phyloP scores from a whole-genome alignment of 2,888 invertebrate species.

The Lithophane semibrunnea region DNA sequence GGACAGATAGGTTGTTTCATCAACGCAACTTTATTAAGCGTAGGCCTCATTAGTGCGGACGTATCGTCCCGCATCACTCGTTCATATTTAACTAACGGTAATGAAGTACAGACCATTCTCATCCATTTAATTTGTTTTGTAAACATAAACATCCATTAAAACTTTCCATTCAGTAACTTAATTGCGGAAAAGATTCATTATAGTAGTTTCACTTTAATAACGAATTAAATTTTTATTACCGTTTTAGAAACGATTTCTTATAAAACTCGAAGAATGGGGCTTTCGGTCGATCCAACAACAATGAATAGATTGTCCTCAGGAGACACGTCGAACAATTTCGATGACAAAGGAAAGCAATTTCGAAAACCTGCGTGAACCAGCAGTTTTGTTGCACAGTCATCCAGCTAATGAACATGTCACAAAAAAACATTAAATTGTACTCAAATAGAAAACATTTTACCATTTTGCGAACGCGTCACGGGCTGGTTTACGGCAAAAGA shows the following conservation, averaged over 20 bases:
- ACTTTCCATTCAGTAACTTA: slow-evolving; percentile 31
- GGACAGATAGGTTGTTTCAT: slow-evolving; percentile 55
- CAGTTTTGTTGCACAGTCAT: slow-evolving; percentile 73
- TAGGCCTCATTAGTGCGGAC: slow-evolving; percentile 61
- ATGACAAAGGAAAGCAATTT: slow-evolving; percentile 80
- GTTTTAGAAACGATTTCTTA: slow-evolving; percentile 27
- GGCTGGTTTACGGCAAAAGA: slow-evolving; percentile 58
- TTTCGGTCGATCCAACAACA: slow-evolving; percentile 65
- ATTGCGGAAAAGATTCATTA: slow-evolving; percentile 30
- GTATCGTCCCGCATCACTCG: slow-evolving; percentile 51
- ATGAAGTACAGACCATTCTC: slow-evolving; percentile 55
- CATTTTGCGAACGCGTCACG: slow-evolving; percentile 32
- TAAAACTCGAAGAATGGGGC: slow-evolving; percentile 47
- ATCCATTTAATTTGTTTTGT: slow-evolving; percentile 43
- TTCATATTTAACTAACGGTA: slow-evolving; percentile 60
- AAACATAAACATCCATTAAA: slow-evolving; percentile 36
- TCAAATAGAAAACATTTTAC: slow-evolving; percentile 50
- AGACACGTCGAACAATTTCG: slow-evolving; percentile 73
- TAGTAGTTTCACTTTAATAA: slow-evolving; percentile 8
- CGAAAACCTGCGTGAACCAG: slow-evolving; percentile 73
- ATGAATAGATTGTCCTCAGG: slow-evolving; percentile 63
- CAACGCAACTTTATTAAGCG: slow-evolving; percentile 56
- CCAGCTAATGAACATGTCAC: slow-evolving; percentile 74
- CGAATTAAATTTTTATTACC: slow-evolving; percentile 11
- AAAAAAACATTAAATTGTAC: slow-evolving; percentile 64